Evolutionary conservation across 2,113 vertebrate species (phyloP), one percentile per base, ranked within the genome.

Genomic region (Formicarius rufipectus): DNA sequence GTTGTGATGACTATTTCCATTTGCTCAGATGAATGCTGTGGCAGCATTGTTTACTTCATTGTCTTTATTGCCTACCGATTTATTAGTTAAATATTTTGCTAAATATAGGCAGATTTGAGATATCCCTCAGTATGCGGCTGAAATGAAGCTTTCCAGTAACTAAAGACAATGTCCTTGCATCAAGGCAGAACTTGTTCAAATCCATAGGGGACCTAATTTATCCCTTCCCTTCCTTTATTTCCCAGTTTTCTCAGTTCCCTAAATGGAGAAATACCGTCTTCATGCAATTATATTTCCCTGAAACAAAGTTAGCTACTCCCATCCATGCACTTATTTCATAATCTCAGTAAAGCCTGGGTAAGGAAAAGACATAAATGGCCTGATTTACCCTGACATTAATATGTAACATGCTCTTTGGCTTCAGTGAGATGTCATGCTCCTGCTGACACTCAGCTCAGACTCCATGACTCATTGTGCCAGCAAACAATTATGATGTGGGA

Each of bases 271-370:
- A 77, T 23, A 6, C 5, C 20, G 33, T 40, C 18, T 66, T 59
- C 55, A 49, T 0, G 0, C n/a, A 13, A 3, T 16, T 16, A 0
- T 25, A 18, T 74, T 78, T 93, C 42, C 40, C 28, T 45, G 78
- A 67, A 92, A 55, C 33, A 72, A 55, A 68, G 30, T 44, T 53
- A 62, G 33, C 27, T 21, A 13, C 20, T 20, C 27, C 88, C 75
- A 30, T 14, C 20, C 9, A 2, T 3, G 31, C 6, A 18, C 35
- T 89, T 49, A 16, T 71, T 82, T 15, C 53, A 6, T n/a, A 68
- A 19, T 80, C 37, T n/a, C 5, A 19, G 37, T 22, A 53, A 69
- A 52, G 44, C 31, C 1, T 73, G 72, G 27, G 45, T 14, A 45
- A 73, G 56, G 13, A 42, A 37, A 59, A 62, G 27, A 18, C 31